These are phyloP conservation scores for Typhlichthys subterraneus DNA, from an alignment of 2,797 vertebrate genomes.

Conservation along the genomic window DNA sequence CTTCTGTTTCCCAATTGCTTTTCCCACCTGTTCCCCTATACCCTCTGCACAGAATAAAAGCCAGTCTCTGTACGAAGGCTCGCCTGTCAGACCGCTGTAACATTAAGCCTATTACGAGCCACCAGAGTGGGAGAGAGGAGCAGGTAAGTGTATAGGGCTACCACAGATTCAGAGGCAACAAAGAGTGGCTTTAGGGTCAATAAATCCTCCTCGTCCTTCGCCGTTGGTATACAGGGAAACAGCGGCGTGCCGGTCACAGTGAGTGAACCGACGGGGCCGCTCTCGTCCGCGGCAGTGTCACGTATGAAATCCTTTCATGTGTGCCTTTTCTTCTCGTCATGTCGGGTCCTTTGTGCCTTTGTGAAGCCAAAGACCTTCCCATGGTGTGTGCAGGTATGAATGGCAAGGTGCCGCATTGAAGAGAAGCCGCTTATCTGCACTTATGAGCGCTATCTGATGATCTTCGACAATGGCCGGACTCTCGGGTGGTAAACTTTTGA, in stretches of 20 bases:
- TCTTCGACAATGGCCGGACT: no score
- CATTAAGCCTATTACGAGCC: conserved; percentile 71
- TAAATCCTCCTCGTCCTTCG: conserved; percentile 57
- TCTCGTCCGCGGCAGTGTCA: conserved; percentile 28
- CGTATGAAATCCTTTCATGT: conserved; percentile 40
- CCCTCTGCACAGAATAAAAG: conserved; percentile 47
- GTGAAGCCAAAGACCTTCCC: background rate
- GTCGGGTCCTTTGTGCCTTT: conserved; percentile 24
- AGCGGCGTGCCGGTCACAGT: conserved; percentile 42
- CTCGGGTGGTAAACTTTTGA: no score
- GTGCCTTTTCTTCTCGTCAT: conserved; percentile 3
- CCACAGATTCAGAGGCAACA: conserved; percentile 67
- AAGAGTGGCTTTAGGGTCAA: conserved; percentile 54
- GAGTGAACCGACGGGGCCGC: conserved; percentile 19
- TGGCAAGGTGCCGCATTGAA: no score
- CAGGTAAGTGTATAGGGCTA: conserved; percentile 66
- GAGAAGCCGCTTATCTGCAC: no score
- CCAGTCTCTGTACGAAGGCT: conserved; percentile 46
- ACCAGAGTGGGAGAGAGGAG: conserved; percentile 31
- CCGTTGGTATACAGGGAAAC: conserved; percentile 35
- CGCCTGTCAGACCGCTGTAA: conserved; percentile 65
- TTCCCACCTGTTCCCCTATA: conserved; percentile 54
- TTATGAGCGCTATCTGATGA: no score
- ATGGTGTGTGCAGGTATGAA: no score
- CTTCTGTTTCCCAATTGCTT: conserved; percentile 40